Evolutionary conservation across 2,888 invertebrate species (phyloP).

Genomic region (Lochmaea crataegi): DNA sequence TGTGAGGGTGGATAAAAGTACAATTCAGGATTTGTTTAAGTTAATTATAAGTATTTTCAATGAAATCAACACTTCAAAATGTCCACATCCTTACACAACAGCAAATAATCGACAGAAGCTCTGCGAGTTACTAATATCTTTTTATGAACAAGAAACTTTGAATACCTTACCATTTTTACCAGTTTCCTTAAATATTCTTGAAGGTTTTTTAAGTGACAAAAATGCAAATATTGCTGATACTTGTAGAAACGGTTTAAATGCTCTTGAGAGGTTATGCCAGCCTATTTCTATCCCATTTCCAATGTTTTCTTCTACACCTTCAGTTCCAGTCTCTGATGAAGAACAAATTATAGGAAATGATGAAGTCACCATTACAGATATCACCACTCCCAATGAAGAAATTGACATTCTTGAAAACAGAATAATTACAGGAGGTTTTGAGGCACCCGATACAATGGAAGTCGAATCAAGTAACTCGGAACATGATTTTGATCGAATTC

Average conservation of each 20-base stretch:
- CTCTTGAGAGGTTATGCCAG: conserved; percentile 49
- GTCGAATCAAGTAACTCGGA: not conserved
- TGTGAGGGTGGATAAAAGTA: not conserved
- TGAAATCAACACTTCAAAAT: conserved; percentile 41
- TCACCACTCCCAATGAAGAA: not conserved
- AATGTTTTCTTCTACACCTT: not conserved
- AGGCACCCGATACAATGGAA: not conserved
- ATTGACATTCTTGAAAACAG: not conserved
- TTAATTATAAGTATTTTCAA: conserved; percentile 42
- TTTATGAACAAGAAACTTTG: conserved; percentile 48
- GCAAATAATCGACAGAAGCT: conserved; percentile 41
- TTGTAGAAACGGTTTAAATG: conserved; percentile 44
- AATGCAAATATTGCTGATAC: conserved; percentile 38
- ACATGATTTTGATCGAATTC: not conserved
- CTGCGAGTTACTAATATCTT: conserved; percentile 46
- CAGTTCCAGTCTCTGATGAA: not conserved
- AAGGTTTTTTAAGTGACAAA: conserved; percentile 38
- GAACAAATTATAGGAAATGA: not conserved
- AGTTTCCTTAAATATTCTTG: conserved; percentile 43
- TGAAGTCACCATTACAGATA: conserved; percentile 2
- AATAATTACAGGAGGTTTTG: not conserved
- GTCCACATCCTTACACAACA: conserved; percentile 43
- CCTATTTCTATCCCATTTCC: conserved; percentile 47
- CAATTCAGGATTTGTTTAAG: conserved; percentile 44
- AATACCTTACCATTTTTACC: conserved; percentile 44